Evolutionary conservation across 2,113 vertebrate genomes (phyloP), one percentile per base, ranked within the genome.

Genomic region (Poeciliopsis prolifica): DNA sequence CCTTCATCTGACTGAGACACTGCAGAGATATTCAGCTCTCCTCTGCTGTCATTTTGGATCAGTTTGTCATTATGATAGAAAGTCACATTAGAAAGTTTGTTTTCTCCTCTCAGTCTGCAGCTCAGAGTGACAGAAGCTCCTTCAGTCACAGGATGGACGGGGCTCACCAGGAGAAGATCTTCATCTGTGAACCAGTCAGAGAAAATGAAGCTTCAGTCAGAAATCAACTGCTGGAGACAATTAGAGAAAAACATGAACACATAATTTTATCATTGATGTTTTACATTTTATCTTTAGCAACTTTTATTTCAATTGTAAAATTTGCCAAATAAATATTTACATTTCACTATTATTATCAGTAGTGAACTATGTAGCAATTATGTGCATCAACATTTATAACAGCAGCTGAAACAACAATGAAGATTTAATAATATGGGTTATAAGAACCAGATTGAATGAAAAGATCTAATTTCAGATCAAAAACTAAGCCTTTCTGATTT

Each of bases 1-100:
- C 89, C 89, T 66, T 91, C 79, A 19, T 89, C 68, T 35, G 76
- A 81, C 77, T 63, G 72, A 10, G 82, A 84, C 65, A 85, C 82
- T 65, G 74, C 64, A n/a, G 67, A 12, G 3, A 91, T 84, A 0
- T 26, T 72, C 42, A 89, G 61, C 68, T 88, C 72, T 5, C 8
- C 1, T 48, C 24, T 1, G n/a, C 33, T 31, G 3, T 73, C 63
- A 10, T 58, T 87, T 58, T 77, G 71, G 4, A 90, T 65, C 10
- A 87, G 28, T 74, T 62, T 24, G 10, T n/a, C 30, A 64, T 90
- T 75, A 35, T 48, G 31, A 42, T 89, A 89, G 13, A 91, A 89
- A 44, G 1, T 0, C 42, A 84, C 35, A 0, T 31, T 26, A n/a
- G 68, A 30, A 19, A 10, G 7, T 3, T 17, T 17, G 12, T 37